A percentile compares a stretch with the other conserved stretches of the same genome.
Evolutionary conservation across 2,888 invertebrate species (phyloP).

Genomic region (Drosophila affinis): DNA sequence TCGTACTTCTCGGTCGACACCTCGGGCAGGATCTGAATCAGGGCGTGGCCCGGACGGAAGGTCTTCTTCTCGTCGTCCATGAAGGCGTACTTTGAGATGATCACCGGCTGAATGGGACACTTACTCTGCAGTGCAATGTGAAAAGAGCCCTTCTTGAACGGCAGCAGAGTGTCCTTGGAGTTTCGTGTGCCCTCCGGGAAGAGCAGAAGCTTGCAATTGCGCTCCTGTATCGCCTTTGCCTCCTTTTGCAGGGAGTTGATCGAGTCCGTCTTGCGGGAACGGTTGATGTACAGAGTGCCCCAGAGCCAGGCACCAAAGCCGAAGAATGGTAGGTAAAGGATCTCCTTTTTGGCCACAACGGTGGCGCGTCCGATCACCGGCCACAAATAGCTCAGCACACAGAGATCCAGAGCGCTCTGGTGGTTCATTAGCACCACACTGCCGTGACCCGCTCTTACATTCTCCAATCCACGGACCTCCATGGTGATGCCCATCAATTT

Average conservation of each 20-base stretch:
- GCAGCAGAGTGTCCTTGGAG: slow-evolving; percentile 89
- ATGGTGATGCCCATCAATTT: slow-evolving; percentile 87
- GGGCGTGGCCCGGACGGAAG: slow-evolving; percentile 89
- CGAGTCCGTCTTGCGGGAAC: slow-evolving; percentile 89
- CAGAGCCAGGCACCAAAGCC: slow-evolving; percentile 94
- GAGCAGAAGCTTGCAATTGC: slow-evolving; percentile 90
- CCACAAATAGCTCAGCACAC: slow-evolving; percentile 84
- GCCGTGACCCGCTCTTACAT: slow-evolving; percentile 90
- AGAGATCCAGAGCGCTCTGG: slow-evolving; percentile 93
- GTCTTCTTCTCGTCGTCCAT: slow-evolving; percentile 86
- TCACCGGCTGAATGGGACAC: slow-evolving; percentile 94
- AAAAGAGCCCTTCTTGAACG: slow-evolving; percentile 98
- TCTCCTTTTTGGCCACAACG: slow-evolving; percentile 92
- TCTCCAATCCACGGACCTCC: slow-evolving; percentile 90
- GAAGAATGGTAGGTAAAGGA: slow-evolving; percentile 92
- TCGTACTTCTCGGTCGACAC: slow-evolving; percentile 87
- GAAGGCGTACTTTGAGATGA: slow-evolving; percentile 93
- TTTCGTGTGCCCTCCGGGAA: slow-evolving; percentile 97
- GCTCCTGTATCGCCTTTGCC: slow-evolving; percentile 87
- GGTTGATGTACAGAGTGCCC: slow-evolving; percentile 94
- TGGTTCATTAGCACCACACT: slow-evolving; percentile 94
- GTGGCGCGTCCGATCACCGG: slow-evolving; percentile 91
- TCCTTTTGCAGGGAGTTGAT: slow-evolving; percentile 90
- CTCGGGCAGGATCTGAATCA: slow-evolving; percentile 89
- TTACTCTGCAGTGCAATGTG: slow-evolving; percentile 94